Evolutionary conservation across 2,797 vertebrate genomes (phyloP).

Genomic region (Pterois miles): DNA sequence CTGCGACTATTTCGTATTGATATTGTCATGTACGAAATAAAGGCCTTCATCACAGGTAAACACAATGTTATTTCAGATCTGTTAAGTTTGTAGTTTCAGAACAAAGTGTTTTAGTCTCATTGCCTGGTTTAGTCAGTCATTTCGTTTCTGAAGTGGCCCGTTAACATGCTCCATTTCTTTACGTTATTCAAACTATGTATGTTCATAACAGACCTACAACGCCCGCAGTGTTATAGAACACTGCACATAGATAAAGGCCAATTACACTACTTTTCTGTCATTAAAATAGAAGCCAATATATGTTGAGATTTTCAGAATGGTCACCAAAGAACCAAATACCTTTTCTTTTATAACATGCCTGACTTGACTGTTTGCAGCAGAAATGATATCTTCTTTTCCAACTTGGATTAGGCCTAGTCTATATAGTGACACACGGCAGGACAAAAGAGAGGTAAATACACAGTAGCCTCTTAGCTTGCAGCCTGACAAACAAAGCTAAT

Average conservation of each 20-base stretch:
- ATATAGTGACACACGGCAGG: constrained; percentile 41
- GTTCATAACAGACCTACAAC: no score
- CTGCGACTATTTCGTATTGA: background rate
- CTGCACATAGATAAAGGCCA: background rate
- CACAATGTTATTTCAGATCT: background rate
- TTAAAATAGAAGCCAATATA: background rate
- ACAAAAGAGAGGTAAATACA: constrained; percentile 51
- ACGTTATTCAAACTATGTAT: background rate
- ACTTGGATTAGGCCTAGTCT: background rate
- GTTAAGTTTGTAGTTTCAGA: background rate
- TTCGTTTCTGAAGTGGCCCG: background rate
- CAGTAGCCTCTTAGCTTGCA: constrained; percentile 62
- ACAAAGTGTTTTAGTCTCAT: background rate
- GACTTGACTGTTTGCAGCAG: background rate
- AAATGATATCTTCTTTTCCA: constrained; percentile 7
- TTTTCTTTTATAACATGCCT: background rate
- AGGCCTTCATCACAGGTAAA: no score
- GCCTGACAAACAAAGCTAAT: constrained; percentile 70
- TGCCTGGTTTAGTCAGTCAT: background rate
- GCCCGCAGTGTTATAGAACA: no score
- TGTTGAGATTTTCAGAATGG: background rate
- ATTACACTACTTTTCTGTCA: background rate
- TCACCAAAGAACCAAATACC: background rate
- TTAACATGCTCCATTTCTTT: background rate
- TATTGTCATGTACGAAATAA: no score